phyloP scores from a whole-genome alignment of 1,140 invertebrate species.

The Psix sp. region DNA sequence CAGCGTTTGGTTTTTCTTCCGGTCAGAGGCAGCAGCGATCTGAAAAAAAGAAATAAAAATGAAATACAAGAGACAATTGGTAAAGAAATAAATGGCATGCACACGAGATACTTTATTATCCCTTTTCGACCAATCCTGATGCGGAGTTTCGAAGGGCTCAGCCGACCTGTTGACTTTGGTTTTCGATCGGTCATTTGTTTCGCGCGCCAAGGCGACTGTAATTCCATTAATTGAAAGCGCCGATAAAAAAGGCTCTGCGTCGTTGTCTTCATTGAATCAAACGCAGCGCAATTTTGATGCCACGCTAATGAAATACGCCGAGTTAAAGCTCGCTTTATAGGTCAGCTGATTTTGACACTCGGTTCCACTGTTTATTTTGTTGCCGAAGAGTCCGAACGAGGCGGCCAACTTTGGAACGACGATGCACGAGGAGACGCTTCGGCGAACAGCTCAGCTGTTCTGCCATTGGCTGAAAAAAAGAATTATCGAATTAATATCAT shows the following conservation, averaged over 20 bases:
- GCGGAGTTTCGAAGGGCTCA: conserved; percentile 6
- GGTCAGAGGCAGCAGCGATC: not conserved
- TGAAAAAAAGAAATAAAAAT: conserved; percentile 1
- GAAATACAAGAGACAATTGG: too few relatives aligned
- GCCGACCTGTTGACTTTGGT: conserved; percentile 5
- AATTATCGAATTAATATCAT: too few relatives aligned
- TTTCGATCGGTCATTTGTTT: conserved; percentile 4
- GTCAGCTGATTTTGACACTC: too few relatives aligned
- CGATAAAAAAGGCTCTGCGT: conserved; percentile 2
- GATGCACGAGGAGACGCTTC: too few relatives aligned
- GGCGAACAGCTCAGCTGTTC: too few relatives aligned
- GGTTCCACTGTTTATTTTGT: too few relatives aligned
- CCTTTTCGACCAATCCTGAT: conserved; percentile 35
- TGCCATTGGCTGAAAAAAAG: too few relatives aligned
- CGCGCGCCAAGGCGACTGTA: not conserved
- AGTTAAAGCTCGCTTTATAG: conserved; percentile 10
- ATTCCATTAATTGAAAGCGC: conserved; percentile 9
- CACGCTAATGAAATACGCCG: not conserved
- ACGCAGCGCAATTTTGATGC: conserved; percentile 7
- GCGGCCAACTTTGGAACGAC: too few relatives aligned
- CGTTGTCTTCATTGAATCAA: conserved; percentile 12
- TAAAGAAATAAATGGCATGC: conserved; percentile 30
- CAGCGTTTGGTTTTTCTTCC: conserved; percentile 4
- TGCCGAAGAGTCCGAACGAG: too few relatives aligned
- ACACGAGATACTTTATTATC: conserved; percentile 36